These are phyloP conservation scores for Lepus americanus DNA, from an alignment of 2,113 vertebrate genomes.

Conservation along the genomic window DNA sequence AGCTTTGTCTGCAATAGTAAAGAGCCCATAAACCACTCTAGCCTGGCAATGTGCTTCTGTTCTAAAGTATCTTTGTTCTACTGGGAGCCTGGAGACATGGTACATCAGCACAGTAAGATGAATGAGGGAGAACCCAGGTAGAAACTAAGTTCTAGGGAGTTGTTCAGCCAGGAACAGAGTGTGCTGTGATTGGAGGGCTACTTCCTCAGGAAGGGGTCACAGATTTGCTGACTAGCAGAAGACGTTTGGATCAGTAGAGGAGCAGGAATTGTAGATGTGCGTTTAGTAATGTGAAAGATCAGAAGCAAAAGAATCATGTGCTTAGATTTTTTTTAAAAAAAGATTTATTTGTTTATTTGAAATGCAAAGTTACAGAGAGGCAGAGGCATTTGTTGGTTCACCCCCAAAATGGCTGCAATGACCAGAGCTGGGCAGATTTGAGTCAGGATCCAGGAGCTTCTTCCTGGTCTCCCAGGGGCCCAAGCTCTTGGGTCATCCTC, in stretches of 20 bases:
- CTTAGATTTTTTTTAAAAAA: too few relatives aligned
- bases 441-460: too few relatives aligned
- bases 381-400: too few relatives aligned
- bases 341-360: too few relatives aligned
- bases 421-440: too few relatives aligned
- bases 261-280: background rate
- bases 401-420: too few relatives aligned
- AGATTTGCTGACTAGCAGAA: background rate
- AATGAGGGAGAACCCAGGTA: background rate
- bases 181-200: background rate
- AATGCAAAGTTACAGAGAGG: too few relatives aligned
- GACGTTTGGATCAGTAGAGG: background rate
- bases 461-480: too few relatives aligned
- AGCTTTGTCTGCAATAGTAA: background rate
- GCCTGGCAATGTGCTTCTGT: accelerated
- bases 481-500: too few relatives aligned
- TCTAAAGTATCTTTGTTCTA: background rate
- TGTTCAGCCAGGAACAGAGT: background rate
- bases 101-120: background rate
- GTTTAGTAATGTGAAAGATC: background rate
- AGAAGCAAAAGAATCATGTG: background rate
- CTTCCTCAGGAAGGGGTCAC: background rate
- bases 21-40: background rate
- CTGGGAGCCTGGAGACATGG: background rate
- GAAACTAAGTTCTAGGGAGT: background rate